Percentiles rank a stretch among this genome's conserved stretches.
phyloP scores from a whole-genome alignment of 1,140 invertebrate genomes.

The Xylocopa sonorina region DNA sequence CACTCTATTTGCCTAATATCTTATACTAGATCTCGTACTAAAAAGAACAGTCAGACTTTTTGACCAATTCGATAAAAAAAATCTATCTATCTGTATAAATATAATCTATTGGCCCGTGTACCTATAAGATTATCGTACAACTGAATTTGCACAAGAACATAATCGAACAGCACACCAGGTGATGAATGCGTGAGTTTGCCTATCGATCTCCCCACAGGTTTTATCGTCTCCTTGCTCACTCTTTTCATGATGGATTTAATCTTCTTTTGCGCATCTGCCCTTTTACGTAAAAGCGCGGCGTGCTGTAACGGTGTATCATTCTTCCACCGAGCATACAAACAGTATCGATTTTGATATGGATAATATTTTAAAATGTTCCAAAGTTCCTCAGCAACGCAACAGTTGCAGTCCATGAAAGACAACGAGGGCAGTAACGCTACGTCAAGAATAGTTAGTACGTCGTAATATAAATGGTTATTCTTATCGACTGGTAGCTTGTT shows the following conservation, averaged over 20 bases:
- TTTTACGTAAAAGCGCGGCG: constrained; percentile 90
- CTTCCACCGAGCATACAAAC: constrained; percentile 97
- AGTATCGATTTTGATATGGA: constrained; percentile 95
- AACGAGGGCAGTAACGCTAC: constrained; percentile 94
- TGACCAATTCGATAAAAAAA: no score
- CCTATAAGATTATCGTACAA: constrained; percentile 98
- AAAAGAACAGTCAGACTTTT: no score
- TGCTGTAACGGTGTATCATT: constrained; percentile 92
- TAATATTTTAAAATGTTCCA: constrained; percentile 96
- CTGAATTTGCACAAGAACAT: constrained; percentile 96
- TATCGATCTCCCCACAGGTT: constrained; percentile 96
- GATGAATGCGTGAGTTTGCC: constrained; percentile 98
- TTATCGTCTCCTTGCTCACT: constrained; percentile 99
- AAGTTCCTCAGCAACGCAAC: constrained; percentile 97
- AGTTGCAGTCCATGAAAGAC: constrained; percentile 96
- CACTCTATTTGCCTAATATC: no score
- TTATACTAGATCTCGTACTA: no score
- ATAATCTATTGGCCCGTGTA: constrained; percentile 46
- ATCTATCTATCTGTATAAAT: not conserved
- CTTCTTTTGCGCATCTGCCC: constrained; percentile 93
- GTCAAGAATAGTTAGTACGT: constrained; percentile 93
- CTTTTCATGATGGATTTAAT: constrained; percentile 99
- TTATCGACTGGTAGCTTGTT: constrained; percentile 77
- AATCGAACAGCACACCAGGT: constrained; percentile 97
- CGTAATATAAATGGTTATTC: constrained; percentile 85